These are phyloP conservation scores for Eupithecia tripunctaria DNA, from an alignment of 2,888 invertebrate species.

Conservation along the genomic window DNA sequence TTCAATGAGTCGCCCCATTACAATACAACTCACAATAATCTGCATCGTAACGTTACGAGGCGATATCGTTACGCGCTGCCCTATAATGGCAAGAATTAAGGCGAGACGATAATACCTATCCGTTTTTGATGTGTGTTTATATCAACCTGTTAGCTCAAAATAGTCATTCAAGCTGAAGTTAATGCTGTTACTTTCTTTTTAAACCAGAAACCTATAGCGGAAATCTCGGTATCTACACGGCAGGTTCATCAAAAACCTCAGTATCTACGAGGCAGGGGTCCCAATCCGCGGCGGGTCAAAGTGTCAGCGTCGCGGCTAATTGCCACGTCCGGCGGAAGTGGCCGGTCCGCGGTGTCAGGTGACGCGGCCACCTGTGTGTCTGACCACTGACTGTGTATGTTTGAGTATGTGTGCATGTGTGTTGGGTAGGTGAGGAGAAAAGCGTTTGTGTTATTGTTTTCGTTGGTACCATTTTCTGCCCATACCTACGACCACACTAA, in stretches of 20 bases:
- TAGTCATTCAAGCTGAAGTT: not conserved
- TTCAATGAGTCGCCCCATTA: too few species aligned
- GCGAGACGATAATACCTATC: not conserved
- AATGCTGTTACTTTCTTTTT: not conserved
- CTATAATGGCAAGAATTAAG: too few species aligned
- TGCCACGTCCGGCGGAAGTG: conserved; percentile 82
- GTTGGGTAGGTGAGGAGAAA: conserved; percentile 13
- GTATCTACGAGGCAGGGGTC: conserved; percentile 30
- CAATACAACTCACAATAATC: not conserved
- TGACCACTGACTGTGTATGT: conserved; percentile 25
- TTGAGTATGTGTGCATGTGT: conserved; percentile 5
- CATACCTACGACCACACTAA: not conserved
- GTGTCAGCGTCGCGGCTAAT: conserved; percentile 68
- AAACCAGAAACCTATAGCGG: not conserved
- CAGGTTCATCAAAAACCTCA: conserved; percentile 32
- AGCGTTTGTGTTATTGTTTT: not conserved
- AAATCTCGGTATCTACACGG: not conserved
- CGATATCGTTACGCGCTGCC: too few species aligned
- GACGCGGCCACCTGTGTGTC: conserved; percentile 75
- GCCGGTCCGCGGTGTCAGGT: conserved; percentile 77
- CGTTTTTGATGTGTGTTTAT: not conserved
- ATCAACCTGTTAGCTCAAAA: not conserved
- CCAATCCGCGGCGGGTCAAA: conserved; percentile 49
- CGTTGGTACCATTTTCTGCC: not conserved
- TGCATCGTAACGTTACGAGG: not conserved